Evolutionary conservation across 2,888 invertebrate species (phyloP), one percentile per base, ranked within the genome.

Genomic region (Trissoscelio sp.): DNA sequence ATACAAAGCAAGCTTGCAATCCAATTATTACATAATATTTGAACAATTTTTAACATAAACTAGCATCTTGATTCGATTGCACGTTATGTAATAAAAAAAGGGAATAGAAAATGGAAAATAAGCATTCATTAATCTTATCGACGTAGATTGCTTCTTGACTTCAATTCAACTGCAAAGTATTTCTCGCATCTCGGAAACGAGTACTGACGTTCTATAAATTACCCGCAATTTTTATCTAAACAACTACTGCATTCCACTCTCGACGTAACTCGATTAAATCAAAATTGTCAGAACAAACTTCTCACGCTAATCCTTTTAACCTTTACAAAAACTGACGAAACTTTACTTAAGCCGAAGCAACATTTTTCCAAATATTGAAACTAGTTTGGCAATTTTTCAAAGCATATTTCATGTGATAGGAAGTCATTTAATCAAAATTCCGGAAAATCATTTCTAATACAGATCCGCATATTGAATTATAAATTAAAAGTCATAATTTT

Each of bases 281-380:
- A 14, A 46, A 46, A 31, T 46, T 34, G 0, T 1, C 24, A 18
- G n/a, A 22, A 37, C 18, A 2, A 48, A 31, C 16, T 39, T 62
- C 28, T 1, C 39, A 14, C 39, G 11, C 12, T 51, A 51, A 51
- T 64, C 64, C 20, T 20, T 34, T 64, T 64, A 64, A 31, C 37
- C 37, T 7, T n/a, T n/a, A 1, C 22, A 22, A 22, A 64, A 51
- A 20, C 37, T 34, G 5, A 7, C 11, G 1, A 14, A 62, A 62
- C 31, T 62, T 46, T 62, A 7, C 31, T 28, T 46, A 62, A 62
- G 44, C 20, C 18, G n/a, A 9, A 3, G 9, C n/a, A 34, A 37
- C 22, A 37, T 64, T 64, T 48, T 22, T 34, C 37, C 34, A 64
- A 64, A 64, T 64, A 51, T 64, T 51, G 34, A 28, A 22, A 22